Conservation (phyloP, 2,797 vertebrate species). For the Melanotaenia maccullochi region DNA sequence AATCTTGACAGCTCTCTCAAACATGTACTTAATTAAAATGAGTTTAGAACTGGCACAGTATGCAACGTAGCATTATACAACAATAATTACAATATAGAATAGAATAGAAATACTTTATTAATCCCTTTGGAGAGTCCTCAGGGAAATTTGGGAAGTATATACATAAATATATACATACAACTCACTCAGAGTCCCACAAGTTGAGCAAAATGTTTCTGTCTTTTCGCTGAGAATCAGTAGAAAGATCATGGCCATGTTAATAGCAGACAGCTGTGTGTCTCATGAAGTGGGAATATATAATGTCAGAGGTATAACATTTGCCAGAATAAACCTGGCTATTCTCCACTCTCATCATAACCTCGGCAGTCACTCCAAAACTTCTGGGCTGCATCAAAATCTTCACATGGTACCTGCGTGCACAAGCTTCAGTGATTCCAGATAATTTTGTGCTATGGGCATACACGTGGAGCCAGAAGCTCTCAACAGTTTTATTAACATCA, state of each 20-base stretch:
- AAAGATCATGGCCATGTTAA: conserved; percentile 59
- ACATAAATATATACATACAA: neutral
- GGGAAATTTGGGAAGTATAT: too few species aligned
- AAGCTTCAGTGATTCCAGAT: conserved; percentile 14
- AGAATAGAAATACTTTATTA: too few species aligned
- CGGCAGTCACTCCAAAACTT: conserved; percentile 48
- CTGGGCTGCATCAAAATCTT: conserved; percentile 50
- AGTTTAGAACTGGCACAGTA: neutral
- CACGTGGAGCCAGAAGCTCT: conserved; percentile 1
- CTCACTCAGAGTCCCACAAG: conserved; percentile 33
- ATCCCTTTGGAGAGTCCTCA: too few species aligned
- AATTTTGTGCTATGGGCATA: conserved; percentile 6
- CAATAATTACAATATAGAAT: too few species aligned
- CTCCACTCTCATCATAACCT: conserved; percentile 68
- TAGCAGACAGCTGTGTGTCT: conserved; percentile 73
- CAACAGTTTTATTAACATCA: conserved; percentile 17
- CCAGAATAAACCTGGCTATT: conserved; percentile 78
- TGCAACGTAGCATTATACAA: too few species aligned
- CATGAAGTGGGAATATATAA: conserved; percentile 65
- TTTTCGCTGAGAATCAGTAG: conserved; percentile 35
- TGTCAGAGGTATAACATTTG: conserved; percentile 69
- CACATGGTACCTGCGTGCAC: conserved; percentile 42
- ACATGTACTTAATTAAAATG: neutral
- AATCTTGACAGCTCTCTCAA: neutral
- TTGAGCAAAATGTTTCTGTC: conserved; percentile 46